phyloP scores from a whole-genome alignment of 2,797 vertebrate species.

The Botia kubotai region DNA sequence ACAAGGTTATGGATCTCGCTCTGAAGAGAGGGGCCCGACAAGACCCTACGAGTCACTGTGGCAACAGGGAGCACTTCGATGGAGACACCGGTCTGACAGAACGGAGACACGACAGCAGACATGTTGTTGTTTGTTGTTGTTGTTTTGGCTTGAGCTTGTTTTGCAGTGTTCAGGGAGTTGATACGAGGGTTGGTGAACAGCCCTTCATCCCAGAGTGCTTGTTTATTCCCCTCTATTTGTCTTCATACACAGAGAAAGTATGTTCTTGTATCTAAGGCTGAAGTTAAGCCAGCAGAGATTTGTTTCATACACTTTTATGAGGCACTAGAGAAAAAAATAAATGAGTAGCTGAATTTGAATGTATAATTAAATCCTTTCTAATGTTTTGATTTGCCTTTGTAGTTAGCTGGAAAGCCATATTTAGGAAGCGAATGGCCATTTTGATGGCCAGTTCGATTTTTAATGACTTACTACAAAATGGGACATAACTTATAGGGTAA shows the following conservation, averaged over 20 bases:
- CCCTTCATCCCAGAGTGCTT: conserved; percentile 29
- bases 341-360: no score
- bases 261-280: neutral
- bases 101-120: conserved; percentile 44
- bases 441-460: no score
- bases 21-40: conserved; percentile 46
- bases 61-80: conserved; percentile 44
- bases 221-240: neutral
- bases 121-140: conserved; percentile 28
- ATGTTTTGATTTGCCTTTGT: no score
- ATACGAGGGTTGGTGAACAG: conserved; percentile 30
- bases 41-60: conserved; percentile 45
- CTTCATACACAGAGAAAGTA: neutral
- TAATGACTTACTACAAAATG: no score
- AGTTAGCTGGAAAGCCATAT: no score
- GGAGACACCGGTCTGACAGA: conserved; percentile 43
- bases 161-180: conserved; percentile 42
- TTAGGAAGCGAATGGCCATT: no score
- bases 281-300: neutral
- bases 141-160: conserved; percentile 41
- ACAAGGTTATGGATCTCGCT: conserved; percentile 56
- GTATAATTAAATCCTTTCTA: no score
- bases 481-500: no score
- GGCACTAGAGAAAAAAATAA: no score
- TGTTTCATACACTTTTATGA: no score